Evolutionary conservation across 2,797 vertebrate genomes (phyloP).

Genomic region (Bovichtus diacanthus): DNA sequence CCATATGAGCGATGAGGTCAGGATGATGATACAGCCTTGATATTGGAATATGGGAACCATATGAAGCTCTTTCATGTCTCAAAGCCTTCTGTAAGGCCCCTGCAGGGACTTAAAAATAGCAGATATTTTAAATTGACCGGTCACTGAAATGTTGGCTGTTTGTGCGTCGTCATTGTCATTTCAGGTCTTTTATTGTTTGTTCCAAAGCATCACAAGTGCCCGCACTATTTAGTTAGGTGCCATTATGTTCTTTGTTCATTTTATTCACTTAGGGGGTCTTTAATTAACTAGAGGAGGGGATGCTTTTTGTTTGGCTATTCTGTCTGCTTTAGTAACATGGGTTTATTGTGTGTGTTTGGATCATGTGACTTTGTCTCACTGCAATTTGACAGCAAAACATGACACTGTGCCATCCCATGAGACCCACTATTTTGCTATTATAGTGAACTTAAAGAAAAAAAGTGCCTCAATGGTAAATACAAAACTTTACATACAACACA

Average conservation of each 20-base stretch:
- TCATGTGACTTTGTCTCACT: constrained; percentile 30
- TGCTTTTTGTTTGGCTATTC: constrained; percentile 26
- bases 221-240: constrained; percentile 47
- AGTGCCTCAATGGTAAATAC: constrained; percentile 70
- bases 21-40: constrained; percentile 13
- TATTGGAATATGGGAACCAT: constrained; percentile 21
- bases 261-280: constrained; percentile 29
- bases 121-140: constrained; percentile 49
- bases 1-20: constrained; percentile 52
- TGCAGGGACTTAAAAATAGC: constrained; percentile 44
- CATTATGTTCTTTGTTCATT: constrained; percentile 46
- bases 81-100: constrained; percentile 12
- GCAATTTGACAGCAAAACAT: constrained; percentile 34
- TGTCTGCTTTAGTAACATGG: constrained; percentile 25
- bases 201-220: constrained; percentile 73
- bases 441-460: constrained; percentile 49
- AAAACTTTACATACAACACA: not conserved
- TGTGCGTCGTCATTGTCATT: constrained; percentile 37
- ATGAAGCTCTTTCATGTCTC: constrained; percentile 44
- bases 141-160: constrained; percentile 54
- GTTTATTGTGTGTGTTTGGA: constrained; percentile 36
- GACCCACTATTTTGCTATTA: constrained; percentile 26
- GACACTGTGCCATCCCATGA: constrained; percentile 69
- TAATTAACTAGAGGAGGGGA: constrained; percentile 13
- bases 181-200: constrained; percentile 52